Conservation (phyloP, 2,797 vertebrate genomes). For the Myotis daubentonii region DNA sequence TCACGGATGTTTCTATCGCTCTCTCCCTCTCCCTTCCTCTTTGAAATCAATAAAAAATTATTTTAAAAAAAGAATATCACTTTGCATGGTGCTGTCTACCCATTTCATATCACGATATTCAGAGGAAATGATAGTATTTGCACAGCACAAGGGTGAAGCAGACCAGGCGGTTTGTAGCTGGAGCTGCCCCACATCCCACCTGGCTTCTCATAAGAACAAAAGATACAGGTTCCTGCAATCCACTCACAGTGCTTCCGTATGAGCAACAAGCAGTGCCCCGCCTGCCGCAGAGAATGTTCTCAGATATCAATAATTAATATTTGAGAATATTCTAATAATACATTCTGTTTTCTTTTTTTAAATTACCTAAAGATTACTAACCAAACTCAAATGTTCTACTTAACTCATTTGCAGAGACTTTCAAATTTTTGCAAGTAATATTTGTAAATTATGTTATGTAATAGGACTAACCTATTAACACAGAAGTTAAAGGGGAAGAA, state of each 20-base stretch:
- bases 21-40: too few relatives aligned
- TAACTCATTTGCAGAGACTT: not conserved
- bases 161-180: not conserved
- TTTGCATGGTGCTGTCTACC: not conserved
- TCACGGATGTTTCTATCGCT: too few relatives aligned
- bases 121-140: not conserved
- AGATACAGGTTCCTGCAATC: not conserved
- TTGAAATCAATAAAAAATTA: too few relatives aligned
- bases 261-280: fast-evolving
- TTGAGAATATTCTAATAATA: not conserved
- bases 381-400: not conserved
- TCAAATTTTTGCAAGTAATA: not conserved
- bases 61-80: not conserved
- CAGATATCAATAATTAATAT: not conserved
- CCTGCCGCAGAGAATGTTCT: not conserved
- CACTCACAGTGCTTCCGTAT: not conserved
- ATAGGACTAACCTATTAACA: not conserved
- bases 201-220: not conserved
- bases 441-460: not conserved
- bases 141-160: not conserved
- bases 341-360: not conserved
- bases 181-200: not conserved
- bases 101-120: not conserved
- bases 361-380: not conserved
- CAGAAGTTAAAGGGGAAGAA: not conserved